A percentile compares a stretch with the other conserved stretches of the same genome.
phyloP scores from a whole-genome alignment of 1,140 invertebrate species.

The Carposina sasakii region DNA sequence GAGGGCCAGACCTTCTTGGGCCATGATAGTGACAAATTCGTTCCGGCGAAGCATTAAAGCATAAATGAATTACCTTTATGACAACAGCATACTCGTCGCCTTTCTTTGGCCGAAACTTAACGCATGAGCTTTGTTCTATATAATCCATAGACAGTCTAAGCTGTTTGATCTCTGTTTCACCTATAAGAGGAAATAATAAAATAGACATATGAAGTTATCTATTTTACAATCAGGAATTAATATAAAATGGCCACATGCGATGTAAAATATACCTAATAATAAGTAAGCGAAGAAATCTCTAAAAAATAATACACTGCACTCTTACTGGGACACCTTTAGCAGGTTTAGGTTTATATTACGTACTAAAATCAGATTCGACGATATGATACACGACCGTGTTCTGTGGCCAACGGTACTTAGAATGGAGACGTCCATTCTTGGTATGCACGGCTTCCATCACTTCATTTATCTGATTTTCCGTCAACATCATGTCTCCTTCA shows the following conservation, averaged over 20 bases:
- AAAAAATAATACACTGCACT: no score
- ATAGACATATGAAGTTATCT: no score
- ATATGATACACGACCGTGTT: slow-evolving; percentile 78
- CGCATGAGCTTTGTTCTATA: slow-evolving; percentile 55
- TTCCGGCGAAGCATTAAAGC: no score
- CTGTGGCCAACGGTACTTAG: slow-evolving; percentile 74
- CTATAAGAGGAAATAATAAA: no score
- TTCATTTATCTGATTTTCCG: slow-evolving; percentile 35
- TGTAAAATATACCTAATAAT: no score
- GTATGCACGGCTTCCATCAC: slow-evolving; percentile 28
- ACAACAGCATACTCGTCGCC: slow-evolving; percentile 51
- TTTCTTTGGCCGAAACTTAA: slow-evolving; percentile 50
- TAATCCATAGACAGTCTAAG: slow-evolving; percentile 55
- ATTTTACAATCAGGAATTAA: no score
- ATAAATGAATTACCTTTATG: slow-evolving; percentile 53
- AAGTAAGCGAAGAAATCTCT: no score
- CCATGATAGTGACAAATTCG: no score
- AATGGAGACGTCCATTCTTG: slow-evolving; percentile 75
- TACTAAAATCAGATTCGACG: slow-evolving; percentile 77
- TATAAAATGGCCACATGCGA: no score
- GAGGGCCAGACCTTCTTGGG: no score
- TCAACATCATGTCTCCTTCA: slow-evolving; percentile 68
- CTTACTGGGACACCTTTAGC: no score
- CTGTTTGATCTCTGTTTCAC: slow-evolving; percentile 50
- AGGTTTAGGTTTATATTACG: no score